A percentile compares a stretch with the other conserved stretches of the same genome.
Evolutionary conservation across 2,888 invertebrate genomes (phyloP).

Genomic region (Tortricodes alternella): DNA sequence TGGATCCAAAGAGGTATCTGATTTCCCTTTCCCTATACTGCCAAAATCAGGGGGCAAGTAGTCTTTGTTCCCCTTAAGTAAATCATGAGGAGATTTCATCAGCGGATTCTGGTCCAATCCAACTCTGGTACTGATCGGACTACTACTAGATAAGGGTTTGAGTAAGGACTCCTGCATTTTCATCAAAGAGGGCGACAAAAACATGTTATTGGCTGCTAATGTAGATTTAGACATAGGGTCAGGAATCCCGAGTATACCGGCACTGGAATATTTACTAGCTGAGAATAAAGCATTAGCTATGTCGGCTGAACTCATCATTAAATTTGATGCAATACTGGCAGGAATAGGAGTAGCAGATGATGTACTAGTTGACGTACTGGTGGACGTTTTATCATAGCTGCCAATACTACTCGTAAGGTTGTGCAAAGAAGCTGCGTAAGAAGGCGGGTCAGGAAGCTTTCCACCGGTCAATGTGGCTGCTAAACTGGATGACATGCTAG

Average conservation of each 20-base stretch:
- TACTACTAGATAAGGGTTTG: conserved; percentile 83
- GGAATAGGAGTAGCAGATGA: conserved; percentile 76
- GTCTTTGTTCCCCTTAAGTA: conserved; percentile 71
- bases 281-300: conserved; percentile 87
- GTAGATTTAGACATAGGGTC: conserved; percentile 90
- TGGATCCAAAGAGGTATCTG: conserved; percentile 71
- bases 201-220: conserved; percentile 90
- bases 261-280: conserved; percentile 84
- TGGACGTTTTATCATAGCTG: conserved; percentile 69
- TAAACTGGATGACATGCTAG: conserved; percentile 68
- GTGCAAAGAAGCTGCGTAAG: conserved; percentile 73
- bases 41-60: conserved; percentile 81
- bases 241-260: conserved; percentile 85
- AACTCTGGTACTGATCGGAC: conserved; percentile 76
- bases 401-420: conserved; percentile 69
- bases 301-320: conserved; percentile 85
- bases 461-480: conserved; percentile 68
- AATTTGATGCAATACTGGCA: conserved; percentile 82
- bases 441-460: conserved; percentile 74
- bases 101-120: conserved; percentile 69
- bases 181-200: conserved; percentile 87
- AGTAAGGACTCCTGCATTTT: conserved; percentile 87
- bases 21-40: conserved; percentile 76
- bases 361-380: conserved; percentile 77
- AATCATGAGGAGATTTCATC: conserved; percentile 74